Percentiles rank a stretch among this genome's conserved stretches.
phyloP scores from a whole-genome alignment of 2,888 invertebrate species.

The Leuctra nigra region DNA sequence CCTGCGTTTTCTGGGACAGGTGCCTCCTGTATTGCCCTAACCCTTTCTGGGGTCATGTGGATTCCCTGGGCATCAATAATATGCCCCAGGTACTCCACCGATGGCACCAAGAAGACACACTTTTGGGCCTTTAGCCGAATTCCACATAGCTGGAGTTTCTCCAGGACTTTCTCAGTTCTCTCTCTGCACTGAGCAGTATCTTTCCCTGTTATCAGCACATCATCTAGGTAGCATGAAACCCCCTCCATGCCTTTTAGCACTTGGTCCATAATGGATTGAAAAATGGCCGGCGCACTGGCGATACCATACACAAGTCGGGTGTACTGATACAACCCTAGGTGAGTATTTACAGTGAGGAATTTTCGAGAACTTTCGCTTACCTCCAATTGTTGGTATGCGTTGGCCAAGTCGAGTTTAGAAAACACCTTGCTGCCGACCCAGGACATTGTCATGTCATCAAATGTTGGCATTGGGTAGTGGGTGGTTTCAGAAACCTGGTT shows the following conservation, averaged over 20 bases:
- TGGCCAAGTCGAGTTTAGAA: slow-evolving; percentile 32
- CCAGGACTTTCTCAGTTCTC: slow-evolving; percentile 25
- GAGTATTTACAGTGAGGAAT: slow-evolving; percentile 33
- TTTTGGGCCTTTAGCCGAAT: slow-evolving; percentile 31
- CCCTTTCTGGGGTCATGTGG: background rate
- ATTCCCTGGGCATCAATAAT: slow-evolving; percentile 5
- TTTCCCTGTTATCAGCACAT: slow-evolving; percentile 29
- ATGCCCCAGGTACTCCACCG: slow-evolving; percentile 32
- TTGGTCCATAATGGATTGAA: slow-evolving; percentile 27
- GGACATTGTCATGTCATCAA: slow-evolving; percentile 34
- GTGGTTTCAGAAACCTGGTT: slow-evolving; percentile 32
- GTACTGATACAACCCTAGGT: slow-evolving; percentile 28
- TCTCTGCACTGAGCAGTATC: slow-evolving; percentile 24
- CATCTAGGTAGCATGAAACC: slow-evolving; percentile 31
- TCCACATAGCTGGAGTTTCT: slow-evolving; percentile 29
- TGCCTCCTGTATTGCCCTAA: slow-evolving; percentile 6
- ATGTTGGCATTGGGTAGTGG: slow-evolving; percentile 33
- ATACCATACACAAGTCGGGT: slow-evolving; percentile 29
- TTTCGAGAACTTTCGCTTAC: slow-evolving; percentile 30
- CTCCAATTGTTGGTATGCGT: slow-evolving; percentile 33
- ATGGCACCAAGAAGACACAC: slow-evolving; percentile 30
- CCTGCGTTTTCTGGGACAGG: background rate
- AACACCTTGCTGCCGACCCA: slow-evolving; percentile 31
- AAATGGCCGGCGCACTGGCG: slow-evolving; percentile 29
- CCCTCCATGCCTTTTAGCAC: slow-evolving; percentile 21